A percentile compares a stretch with the other conserved stretches of the same genome.
Conservation (phyloP, 2,888 invertebrate species). For the Brassicogethes aeneus region DNA sequence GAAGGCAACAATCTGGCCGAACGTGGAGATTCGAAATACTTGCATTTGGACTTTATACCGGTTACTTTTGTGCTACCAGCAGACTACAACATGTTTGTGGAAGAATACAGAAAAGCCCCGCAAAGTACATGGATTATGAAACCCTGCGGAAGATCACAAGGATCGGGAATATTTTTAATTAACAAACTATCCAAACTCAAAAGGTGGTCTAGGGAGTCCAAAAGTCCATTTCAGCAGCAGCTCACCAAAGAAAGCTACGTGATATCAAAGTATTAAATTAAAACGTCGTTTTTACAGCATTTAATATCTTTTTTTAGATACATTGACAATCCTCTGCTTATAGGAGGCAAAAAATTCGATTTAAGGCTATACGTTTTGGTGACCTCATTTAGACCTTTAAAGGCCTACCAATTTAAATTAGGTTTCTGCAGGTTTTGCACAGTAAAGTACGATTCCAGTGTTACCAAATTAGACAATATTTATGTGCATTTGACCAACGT, state of each 20-base stretch:
- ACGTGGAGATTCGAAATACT: conserved; percentile 67
- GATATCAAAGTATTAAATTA: conserved; percentile 71
- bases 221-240: conserved; percentile 76
- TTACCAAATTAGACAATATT: conserved; percentile 82
- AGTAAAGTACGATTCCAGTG: conserved; percentile 86
- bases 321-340: conserved; percentile 88
- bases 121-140: conserved; percentile 98
- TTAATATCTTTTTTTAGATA: conserved; percentile 46
- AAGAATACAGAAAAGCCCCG: conserved; percentile 89
- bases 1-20: conserved; percentile 83
- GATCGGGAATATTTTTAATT: conserved; percentile 91
- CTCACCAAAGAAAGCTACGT: conserved; percentile 86
- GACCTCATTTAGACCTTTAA: conserved; percentile 86
- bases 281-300: not conserved
- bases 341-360: conserved; percentile 95
- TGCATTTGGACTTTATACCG: conserved; percentile 86
- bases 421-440: conserved; percentile 96
- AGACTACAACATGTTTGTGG: conserved; percentile 95
- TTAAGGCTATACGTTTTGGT: conserved; percentile 86
- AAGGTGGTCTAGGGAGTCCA: conserved; percentile 80
- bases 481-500: conserved; percentile 95
- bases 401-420: conserved; percentile 84
- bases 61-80: conserved; percentile 89
- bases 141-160: conserved; percentile 91
- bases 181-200: conserved; percentile 92